Percentiles rank a stretch among this genome's conserved stretches.
Conservation (phyloP, 2,888 invertebrate species). For the Mactromeris polynyma region DNA sequence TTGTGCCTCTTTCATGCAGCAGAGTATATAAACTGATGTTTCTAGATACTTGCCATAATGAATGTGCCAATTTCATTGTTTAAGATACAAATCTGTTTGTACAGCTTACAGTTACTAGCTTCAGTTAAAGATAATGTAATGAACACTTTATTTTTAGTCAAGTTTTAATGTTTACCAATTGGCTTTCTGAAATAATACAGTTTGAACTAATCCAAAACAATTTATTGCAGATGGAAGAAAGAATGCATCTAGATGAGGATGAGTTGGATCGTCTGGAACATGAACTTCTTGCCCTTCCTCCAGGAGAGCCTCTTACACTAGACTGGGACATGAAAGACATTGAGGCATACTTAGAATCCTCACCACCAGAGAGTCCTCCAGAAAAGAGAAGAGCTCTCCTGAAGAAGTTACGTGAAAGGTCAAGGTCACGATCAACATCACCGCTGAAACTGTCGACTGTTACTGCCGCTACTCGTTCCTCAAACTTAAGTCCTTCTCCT, state of each 20-base stretch:
- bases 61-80: not conserved
- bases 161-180: not conserved
- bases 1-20: too few species aligned
- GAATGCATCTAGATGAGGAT: constrained; percentile 61
- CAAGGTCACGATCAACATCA: constrained; percentile 73
- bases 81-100: not conserved
- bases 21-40: too few species aligned
- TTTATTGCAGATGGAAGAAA: constrained; percentile 57
- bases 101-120: too few species aligned
- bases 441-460: constrained; percentile 61
- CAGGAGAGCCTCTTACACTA: constrained; percentile 58
- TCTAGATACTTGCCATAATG: too few species aligned
- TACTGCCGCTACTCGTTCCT: constrained; percentile 49
- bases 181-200: not conserved
- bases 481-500: constrained; percentile 28
- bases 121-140: too few species aligned
- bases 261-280: constrained; percentile 73
- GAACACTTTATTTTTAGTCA: too few species aligned
- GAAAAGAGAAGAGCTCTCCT: constrained; percentile 74
- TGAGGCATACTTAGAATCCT: constrained; percentile 76
- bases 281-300: constrained; percentile 66
- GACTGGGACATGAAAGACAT: constrained; percentile 76
- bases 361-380: constrained; percentile 81
- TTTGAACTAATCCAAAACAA: not conserved
- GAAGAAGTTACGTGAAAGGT: constrained; percentile 64